A percentile compares a stretch with the other conserved stretches of the same genome.
phyloP scores from a whole-genome alignment of 2,113 vertebrate genomes.

The Anser brachyrhynchus region DNA sequence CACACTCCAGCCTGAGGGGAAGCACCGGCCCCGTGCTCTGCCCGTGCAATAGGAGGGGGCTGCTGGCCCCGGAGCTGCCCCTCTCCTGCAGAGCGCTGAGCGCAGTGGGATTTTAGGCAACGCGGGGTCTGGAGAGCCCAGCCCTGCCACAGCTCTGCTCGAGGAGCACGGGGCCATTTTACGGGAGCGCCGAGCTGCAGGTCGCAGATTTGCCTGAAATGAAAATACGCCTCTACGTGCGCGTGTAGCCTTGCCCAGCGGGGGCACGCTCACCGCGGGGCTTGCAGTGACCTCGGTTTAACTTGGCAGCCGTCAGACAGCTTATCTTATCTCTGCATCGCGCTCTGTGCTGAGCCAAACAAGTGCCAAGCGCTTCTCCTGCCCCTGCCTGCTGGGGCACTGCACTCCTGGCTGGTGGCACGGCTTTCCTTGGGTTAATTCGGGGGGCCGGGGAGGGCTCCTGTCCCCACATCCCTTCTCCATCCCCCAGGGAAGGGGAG shows the following conservation, averaged over 20 bases:
- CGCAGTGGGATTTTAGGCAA: no score
- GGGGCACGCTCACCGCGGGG: background rate
- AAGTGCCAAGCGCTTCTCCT: background rate
- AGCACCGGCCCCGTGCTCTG: accelerated
- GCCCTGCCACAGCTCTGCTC: background rate
- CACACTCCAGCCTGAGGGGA: background rate
- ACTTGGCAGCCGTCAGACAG: slow-evolving; percentile 31
- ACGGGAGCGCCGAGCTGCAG: background rate
- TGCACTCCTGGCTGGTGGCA: accelerated
- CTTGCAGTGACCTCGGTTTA: slow-evolving; percentile 37
- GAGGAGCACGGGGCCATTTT: background rate
- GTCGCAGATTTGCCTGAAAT: background rate
- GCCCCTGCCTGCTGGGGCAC: background rate
- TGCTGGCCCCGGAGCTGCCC: background rate
- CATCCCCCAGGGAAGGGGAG: background rate
- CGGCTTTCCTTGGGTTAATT: background rate
- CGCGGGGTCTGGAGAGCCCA: background rate
- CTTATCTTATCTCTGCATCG: slow-evolving; percentile 33
- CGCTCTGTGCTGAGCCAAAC: background rate
- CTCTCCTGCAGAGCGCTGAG: background rate
- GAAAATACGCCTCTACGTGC: background rate
- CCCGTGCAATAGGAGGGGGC: background rate
- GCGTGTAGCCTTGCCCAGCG: background rate
- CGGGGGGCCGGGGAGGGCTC: accelerated
- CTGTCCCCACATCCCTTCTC: background rate